Evolutionary conservation across 2,797 vertebrate species (phyloP).

Genomic region (Coregonus suidteri): DNA sequence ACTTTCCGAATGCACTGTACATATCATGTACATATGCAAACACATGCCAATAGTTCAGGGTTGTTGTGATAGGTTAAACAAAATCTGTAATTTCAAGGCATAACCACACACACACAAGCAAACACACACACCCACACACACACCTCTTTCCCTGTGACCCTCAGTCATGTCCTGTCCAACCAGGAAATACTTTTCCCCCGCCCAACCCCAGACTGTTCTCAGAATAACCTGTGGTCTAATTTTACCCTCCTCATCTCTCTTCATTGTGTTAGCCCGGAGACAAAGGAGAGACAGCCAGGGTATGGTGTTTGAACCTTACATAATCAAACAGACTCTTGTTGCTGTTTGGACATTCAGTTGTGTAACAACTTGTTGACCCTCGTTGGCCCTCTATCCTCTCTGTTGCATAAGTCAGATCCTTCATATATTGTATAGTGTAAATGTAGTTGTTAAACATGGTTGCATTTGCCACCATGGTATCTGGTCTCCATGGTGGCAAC

Average conservation of each 20-base stretch:
- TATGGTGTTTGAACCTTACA: neutral
- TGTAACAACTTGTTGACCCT: neutral
- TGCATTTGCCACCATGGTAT: neutral
- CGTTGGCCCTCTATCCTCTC: neutral
- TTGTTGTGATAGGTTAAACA: neutral
- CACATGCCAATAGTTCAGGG: neutral
- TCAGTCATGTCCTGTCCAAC: slow-evolving; percentile 28
- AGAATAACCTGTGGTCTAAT: slow-evolving; percentile 47
- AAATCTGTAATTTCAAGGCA: neutral
- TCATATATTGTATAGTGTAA: neutral
- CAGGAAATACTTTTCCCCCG: slow-evolving; percentile 47
- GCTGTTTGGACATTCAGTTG: neutral
- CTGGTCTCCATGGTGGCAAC: neutral
- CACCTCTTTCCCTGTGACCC: slow-evolving; percentile 27
- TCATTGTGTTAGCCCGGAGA: slow-evolving; percentile 7
- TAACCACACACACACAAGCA: slow-evolving; percentile 6
- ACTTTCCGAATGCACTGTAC: too few relatives aligned
- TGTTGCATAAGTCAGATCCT: neutral
- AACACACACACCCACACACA: slow-evolving; percentile 7
- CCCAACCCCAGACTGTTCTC: slow-evolving; percentile 24
- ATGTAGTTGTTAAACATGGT: neutral
- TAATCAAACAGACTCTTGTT: neutral
- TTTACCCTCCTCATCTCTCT: slow-evolving; percentile 33
- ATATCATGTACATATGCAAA: neutral
- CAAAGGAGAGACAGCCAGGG: neutral